A percentile compares a stretch with the other conserved stretches of the same genome.
Conservation (phyloP, 2,113 vertebrate species). For the Trogon surrucura region DNA sequence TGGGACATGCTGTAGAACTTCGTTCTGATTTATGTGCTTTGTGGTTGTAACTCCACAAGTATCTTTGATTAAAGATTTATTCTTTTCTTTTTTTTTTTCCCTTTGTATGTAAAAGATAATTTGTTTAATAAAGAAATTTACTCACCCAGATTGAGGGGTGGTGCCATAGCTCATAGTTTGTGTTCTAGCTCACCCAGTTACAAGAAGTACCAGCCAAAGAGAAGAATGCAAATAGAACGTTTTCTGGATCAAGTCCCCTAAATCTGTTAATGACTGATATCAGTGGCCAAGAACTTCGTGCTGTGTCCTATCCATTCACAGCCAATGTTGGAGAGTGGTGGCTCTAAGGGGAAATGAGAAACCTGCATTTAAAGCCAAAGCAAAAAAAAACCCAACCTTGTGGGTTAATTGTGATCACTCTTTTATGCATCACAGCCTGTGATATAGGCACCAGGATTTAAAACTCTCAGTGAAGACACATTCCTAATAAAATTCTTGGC, state of each 20-base stretch:
- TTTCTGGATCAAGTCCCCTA: background rate
- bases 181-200: background rate
- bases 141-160: background rate
- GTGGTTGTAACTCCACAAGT: background rate
- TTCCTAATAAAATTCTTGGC: background rate
- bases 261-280: background rate
- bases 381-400: background rate
- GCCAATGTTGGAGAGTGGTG: background rate
- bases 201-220: background rate
- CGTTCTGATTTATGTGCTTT: background rate
- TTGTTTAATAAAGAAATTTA: background rate
- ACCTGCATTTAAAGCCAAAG: background rate
- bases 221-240: background rate
- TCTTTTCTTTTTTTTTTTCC: background rate
- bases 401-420: background rate
- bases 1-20: background rate
- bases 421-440: background rate
- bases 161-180: background rate
- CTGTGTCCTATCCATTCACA: background rate
- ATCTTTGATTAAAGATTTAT: background rate
- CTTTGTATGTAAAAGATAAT: background rate
- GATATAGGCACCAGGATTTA: background rate
- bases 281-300: background rate
- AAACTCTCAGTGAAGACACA: background rate
- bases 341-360: background rate